phyloP scores from a whole-genome alignment of 2,113 vertebrate genomes.

The Dromiciops gliroides region DNA sequence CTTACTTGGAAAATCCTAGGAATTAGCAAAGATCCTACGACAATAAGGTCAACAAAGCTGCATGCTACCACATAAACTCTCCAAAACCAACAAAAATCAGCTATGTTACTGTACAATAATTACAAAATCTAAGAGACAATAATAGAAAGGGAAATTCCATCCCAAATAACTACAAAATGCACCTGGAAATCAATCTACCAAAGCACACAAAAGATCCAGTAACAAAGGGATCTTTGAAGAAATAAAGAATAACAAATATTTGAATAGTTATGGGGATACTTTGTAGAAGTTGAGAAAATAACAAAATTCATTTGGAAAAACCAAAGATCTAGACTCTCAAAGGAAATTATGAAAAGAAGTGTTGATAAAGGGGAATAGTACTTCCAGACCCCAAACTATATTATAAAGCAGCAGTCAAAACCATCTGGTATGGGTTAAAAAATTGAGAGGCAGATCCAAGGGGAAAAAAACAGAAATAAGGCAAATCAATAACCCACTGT shows the following conservation, averaged over 20 bases:
- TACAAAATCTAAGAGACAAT: neutral
- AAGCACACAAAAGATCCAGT: neutral
- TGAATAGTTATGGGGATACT: neutral
- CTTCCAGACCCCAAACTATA: neutral
- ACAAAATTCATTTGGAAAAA: too few relatives aligned
- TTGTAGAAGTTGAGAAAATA: neutral
- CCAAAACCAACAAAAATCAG: neutral
- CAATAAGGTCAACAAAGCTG: neutral
- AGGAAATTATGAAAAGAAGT: too few relatives aligned
- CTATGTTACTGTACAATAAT: neutral
- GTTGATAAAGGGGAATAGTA: too few relatives aligned
- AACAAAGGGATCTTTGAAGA: neutral
- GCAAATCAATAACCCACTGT: neutral
- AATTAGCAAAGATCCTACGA: neutral
- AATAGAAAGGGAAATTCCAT: neutral
- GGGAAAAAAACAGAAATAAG: neutral
- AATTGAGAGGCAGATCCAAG: neutral
- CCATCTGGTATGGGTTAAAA: neutral
- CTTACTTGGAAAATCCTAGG: neutral
- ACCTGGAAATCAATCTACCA: neutral
- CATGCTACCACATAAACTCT: neutral
- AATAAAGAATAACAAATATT: neutral
- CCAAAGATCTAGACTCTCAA: too few relatives aligned
- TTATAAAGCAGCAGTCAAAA: neutral
- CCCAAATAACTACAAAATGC: neutral